Conservation (phyloP, 1,140 invertebrate species). For the Trinorchestia longiramus region DNA sequence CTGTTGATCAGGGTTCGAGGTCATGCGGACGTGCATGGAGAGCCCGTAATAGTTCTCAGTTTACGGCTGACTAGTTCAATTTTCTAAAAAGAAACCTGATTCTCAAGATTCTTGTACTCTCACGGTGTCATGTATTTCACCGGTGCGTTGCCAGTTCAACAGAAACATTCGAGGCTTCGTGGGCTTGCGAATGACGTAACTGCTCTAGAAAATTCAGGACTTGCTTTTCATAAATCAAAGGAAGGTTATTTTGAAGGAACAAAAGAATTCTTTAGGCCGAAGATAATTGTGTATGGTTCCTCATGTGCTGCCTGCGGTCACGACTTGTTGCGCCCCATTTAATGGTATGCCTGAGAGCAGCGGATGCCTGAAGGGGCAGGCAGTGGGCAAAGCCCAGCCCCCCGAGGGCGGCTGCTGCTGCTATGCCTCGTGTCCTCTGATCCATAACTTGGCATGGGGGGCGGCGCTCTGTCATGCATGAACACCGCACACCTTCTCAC, state of each 20-base stretch:
- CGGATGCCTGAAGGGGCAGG: neutral
- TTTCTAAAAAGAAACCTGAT: neutral
- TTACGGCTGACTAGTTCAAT: neutral
- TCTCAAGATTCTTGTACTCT: neutral
- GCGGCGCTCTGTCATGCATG: constrained; percentile 17
- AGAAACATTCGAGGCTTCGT: neutral
- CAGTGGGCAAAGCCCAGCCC: constrained; percentile 15
- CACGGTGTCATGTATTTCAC: neutral
- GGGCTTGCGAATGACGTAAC: neutral
- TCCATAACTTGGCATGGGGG: constrained; percentile 4
- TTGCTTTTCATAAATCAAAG: neutral
- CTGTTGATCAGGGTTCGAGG: neutral
- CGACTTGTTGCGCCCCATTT: constrained; percentile 5
- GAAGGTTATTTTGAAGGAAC: neutral
- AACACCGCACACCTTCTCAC: neutral
- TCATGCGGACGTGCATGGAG: neutral
- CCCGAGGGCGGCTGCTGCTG: constrained; percentile 17
- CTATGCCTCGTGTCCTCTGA: constrained; percentile 25
- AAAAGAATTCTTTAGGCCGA: neutral
- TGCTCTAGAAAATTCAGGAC: neutral
- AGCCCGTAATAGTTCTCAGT: neutral
- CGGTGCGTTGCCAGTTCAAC: neutral
- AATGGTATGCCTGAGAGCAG: neutral
- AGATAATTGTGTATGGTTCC: neutral
- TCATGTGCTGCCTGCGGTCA: neutral